Evolutionary conservation across 2,888 invertebrate species (phyloP).

Genomic region (Tigriopus californicus): DNA sequence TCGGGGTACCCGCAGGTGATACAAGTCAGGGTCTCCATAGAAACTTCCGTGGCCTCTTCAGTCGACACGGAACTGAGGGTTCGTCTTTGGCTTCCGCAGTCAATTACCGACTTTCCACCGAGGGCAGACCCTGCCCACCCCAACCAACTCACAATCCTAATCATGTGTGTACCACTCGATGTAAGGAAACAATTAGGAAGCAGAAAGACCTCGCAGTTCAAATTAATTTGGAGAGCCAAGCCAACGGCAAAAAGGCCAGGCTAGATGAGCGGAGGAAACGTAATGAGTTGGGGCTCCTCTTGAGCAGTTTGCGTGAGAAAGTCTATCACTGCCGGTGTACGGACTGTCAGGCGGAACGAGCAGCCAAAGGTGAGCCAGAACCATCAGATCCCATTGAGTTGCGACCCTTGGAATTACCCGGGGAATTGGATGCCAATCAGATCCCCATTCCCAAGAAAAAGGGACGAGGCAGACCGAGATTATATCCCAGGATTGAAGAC

Average conservation of each 20-base stretch:
- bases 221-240: neutral
- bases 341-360: neutral
- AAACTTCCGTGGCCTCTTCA: too few species aligned
- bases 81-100: too few species aligned
- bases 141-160: too few species aligned
- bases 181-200: too few species aligned
- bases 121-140: too few species aligned
- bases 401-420: neutral
- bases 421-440: neutral
- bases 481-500: slow-evolving; percentile 5
- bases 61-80: too few species aligned
- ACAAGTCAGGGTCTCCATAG: too few species aligned
- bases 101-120: too few species aligned
- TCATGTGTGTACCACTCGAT: too few species aligned
- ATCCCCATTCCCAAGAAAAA: slow-evolving; percentile 5
- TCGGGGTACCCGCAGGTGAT: too few species aligned
- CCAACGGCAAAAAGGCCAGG: neutral
- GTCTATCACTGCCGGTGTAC: slow-evolving; percentile 5
- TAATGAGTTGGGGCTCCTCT: neutral
- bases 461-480: neutral
- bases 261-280: neutral
- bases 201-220: neutral
- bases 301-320: neutral
- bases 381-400: neutral
- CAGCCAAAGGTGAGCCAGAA: neutral